These are phyloP conservation scores for Dasyornis broadbenti DNA, from an alignment of 2,113 vertebrate species.

Conservation along the genomic window DNA sequence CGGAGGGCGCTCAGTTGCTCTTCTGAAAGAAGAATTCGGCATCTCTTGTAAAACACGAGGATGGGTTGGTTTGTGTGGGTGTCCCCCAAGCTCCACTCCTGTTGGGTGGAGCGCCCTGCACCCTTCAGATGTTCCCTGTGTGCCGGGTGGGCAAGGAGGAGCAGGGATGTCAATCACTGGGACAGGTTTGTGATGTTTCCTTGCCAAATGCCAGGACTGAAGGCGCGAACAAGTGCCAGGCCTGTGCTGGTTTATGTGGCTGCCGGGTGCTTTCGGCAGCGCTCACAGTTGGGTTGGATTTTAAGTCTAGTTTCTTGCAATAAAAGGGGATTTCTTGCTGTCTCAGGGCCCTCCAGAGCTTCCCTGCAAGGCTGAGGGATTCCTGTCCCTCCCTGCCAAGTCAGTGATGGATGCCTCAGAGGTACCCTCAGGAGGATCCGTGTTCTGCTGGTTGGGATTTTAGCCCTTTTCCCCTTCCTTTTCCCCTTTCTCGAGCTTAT, in stretches of 20 bases:
- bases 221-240: fast-evolving
- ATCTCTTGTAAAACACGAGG: neutral
- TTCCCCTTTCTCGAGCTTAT: neutral
- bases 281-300: neutral
- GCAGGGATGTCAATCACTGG: neutral
- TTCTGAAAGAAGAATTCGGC: neutral
- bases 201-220: neutral
- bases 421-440: neutral
- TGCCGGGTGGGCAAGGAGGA: neutral
- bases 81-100: neutral
- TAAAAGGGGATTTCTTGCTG: neutral
- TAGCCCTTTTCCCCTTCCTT: neutral
- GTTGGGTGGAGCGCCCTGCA: neutral
- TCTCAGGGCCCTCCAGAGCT: neutral
- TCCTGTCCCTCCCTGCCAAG: neutral
- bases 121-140: neutral
- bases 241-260: neutral
- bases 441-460: neutral
- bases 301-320: neutral
- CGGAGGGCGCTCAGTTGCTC: neutral
- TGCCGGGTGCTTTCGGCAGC: neutral
- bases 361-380: neutral
- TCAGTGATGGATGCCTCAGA: fast-evolving
- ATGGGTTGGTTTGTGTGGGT: neutral
- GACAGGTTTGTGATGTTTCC: neutral